Evolutionary conservation across 2,113 vertebrate species (phyloP), one percentile per base, ranked within the genome.

Genomic region (Vimba vimba): DNA sequence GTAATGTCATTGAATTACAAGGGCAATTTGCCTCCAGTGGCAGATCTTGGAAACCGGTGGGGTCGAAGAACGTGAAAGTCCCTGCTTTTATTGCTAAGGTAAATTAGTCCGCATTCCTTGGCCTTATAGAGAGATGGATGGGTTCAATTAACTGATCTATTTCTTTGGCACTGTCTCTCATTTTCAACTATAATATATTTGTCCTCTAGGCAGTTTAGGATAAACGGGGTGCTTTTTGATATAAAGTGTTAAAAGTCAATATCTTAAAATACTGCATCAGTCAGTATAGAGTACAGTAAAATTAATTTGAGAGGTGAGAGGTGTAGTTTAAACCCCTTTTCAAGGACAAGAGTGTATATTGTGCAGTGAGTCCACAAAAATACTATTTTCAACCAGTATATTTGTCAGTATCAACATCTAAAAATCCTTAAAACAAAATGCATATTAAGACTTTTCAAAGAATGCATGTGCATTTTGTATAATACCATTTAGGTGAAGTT

Each of bases 1-100:
- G 74, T 68, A 74, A 74, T 76, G 77, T 69, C 77, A 85, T 57
- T 69, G 75, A 85, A 79, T 78, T 69, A 86, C 77, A 74, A 73
- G 77, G 77, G 27, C 85, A 86, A 80, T 86, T 73, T 80, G 11
- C 36, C 64, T 68, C 69, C 57, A 27, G 33, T 80, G 33, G 55
- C 64, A 80, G 52, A 69, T 80, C 64, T 59, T 36, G 45, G 12
- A 69, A 50, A 77, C 39, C 9, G 21, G 74, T 50, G 4, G 25
- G 73, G 21, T 74, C 30, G 1, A 47, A 59, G 69, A 73, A 33
- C 2, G 13, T 60, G 66, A 59, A 71, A 86, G 77, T 79, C 66
- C 25, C 71, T 33, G 27, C 73, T 86, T 85, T 86, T 80, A 86
- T 71, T 59, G 85, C 68, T 73, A 60, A 86, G 13, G n/a, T 80